Evolutionary conservation across 2,113 vertebrate species (phyloP).

Genomic region (Megalops atlanticus): DNA sequence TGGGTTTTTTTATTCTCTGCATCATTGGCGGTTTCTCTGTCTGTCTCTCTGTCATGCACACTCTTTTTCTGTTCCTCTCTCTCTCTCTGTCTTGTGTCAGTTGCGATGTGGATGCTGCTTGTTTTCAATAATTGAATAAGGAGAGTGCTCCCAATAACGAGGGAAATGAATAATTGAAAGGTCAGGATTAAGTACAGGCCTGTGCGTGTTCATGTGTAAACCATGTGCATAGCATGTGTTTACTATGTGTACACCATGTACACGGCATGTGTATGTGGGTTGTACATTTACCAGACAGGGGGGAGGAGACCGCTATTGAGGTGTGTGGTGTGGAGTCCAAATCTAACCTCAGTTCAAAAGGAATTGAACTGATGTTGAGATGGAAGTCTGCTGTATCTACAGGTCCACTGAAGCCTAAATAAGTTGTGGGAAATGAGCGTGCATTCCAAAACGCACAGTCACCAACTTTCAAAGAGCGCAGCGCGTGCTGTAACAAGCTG

Average conservation of each 20-base stretch:
- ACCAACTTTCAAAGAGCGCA: too few relatives aligned
- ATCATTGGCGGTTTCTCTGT: background rate
- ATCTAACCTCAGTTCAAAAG: too few relatives aligned
- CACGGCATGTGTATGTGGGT: background rate
- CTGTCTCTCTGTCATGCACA: background rate
- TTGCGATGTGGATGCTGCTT: background rate
- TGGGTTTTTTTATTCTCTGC: background rate
- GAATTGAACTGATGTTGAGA: background rate
- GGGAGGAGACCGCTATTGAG: background rate
- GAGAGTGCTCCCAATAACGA: background rate
- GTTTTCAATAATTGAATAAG: conserved; percentile 2
- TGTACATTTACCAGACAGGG: background rate
- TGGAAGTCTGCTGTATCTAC: background rate
- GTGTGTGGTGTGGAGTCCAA: too few relatives aligned
- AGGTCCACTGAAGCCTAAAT: background rate
- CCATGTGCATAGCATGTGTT: background rate
- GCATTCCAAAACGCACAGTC: background rate
- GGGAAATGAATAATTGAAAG: background rate
- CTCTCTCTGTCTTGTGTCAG: background rate
- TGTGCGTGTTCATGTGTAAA: background rate
- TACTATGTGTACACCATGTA: too few relatives aligned
- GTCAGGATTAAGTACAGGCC: background rate
- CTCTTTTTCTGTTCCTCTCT: background rate
- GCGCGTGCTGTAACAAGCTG: background rate
- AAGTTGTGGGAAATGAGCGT: background rate